Percentiles rank a stretch among this genome's conserved stretches.
phyloP scores from a whole-genome alignment of 2,888 invertebrate species.

The Smittia aterrima region DNA sequence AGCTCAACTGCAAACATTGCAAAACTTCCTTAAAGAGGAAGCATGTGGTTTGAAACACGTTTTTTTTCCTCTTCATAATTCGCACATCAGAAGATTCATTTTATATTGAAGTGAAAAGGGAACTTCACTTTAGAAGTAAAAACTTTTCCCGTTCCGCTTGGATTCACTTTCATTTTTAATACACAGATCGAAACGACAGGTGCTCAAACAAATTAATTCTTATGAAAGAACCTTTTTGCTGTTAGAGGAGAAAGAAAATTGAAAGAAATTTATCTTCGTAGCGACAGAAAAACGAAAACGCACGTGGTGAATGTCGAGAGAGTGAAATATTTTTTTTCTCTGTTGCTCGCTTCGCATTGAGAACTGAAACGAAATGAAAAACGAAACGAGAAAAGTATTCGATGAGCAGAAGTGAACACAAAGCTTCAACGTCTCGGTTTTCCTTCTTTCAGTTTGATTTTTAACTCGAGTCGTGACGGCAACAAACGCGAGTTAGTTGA shows the following conservation, averaged over 20 bases:
- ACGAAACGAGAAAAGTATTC: neutral
- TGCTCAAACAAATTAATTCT: neutral
- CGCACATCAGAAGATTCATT: no score
- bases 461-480: conserved; percentile 20
- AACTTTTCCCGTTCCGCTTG: no score
- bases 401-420: no score
- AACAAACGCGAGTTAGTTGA: conserved; percentile 21
- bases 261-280: neutral
- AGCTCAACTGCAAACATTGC: no score
- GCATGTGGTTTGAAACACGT: no score
- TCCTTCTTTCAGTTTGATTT: conserved; percentile 30
- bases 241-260: neutral
- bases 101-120: no score
- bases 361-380: neutral
- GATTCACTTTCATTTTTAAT: no score
- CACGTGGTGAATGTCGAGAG: neutral
- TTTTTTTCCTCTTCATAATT: no score
- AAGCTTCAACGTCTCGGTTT: no score
- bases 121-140: no score
- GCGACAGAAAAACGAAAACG: neutral
- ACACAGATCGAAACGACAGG: no score
- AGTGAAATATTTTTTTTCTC: neutral
- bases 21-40: no score
- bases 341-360: neutral
- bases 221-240: neutral